A percentile compares a stretch with the other conserved stretches of the same genome.
Conservation (phyloP, 2,113 vertebrate genomes). For the Rhegmatorhina hoffmannsi region DNA sequence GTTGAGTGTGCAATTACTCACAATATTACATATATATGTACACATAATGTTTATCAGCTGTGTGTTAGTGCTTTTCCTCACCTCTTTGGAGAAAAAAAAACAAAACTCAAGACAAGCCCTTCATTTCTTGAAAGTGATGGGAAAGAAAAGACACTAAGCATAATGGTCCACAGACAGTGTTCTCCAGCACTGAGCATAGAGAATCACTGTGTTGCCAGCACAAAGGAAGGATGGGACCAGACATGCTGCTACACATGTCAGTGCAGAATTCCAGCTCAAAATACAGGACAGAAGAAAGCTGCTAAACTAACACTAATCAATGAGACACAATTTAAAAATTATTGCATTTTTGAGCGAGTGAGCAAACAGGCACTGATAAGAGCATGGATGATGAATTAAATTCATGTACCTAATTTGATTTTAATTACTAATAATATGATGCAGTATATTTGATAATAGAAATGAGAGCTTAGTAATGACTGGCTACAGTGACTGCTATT, state of each 20-base stretch:
- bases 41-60: no score
- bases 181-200: neutral
- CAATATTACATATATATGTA: no score
- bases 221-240: conserved; percentile 2
- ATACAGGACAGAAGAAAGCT: conserved; percentile 1
- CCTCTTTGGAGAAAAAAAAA: no score
- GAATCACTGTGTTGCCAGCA: neutral
- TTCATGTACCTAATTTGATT: conserved; percentile 55
- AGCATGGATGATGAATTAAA: conserved; percentile 53
- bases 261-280: conserved; percentile 19
- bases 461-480: conserved; percentile 44
- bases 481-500: conserved; percentile 38
- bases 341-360: neutral
- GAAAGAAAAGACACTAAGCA: no score
- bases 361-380: conserved; percentile 40
- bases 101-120: no score
- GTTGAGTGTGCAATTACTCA: no score
- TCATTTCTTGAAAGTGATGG: no score
- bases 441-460: conserved; percentile 42
- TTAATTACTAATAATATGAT: conserved; percentile 61
- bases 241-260: neutral
- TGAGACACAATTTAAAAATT: conserved; percentile 44
- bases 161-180: neutral
- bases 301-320: conserved; percentile 44
- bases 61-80: no score